Conservation (phyloP, 2,888 invertebrate species). For the Temnothorax unifasciatus region DNA sequence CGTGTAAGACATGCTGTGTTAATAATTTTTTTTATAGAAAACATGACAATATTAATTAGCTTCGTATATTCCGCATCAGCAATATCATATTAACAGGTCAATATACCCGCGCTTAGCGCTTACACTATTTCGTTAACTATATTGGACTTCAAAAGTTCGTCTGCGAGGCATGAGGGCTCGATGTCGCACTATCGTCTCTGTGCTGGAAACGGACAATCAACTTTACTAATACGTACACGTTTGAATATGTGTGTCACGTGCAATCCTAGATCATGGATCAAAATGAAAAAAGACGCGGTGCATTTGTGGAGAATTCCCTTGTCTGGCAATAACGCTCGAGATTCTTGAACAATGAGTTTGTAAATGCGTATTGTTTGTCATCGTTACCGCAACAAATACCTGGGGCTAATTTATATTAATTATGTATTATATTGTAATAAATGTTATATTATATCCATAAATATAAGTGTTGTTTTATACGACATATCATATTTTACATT, state of each 20-base stretch:
- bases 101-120: neutral
- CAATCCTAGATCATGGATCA: neutral
- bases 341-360: neutral
- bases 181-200: neutral
- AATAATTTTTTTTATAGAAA: neutral
- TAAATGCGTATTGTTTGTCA: conserved; percentile 1
- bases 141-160: conserved; percentile 1
- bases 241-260: neutral
- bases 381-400: neutral
- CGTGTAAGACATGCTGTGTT: neutral
- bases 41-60: neutral
- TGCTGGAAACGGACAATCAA: neutral
- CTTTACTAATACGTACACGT: neutral
- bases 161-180: neutral
- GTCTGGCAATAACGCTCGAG: neutral
- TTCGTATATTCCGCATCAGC: neutral
- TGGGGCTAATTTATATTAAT: neutral
- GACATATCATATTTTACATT: neutral
- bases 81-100: neutral
- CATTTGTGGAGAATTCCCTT: conserved; percentile 1
- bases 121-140: conserved; percentile 22
- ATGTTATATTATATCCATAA: neutral
- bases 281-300: neutral
- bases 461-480: neutral
- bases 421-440: neutral